Evolutionary conservation across 2,888 invertebrate genomes (phyloP).

Genomic region (Holacanthella duospinosa): DNA sequence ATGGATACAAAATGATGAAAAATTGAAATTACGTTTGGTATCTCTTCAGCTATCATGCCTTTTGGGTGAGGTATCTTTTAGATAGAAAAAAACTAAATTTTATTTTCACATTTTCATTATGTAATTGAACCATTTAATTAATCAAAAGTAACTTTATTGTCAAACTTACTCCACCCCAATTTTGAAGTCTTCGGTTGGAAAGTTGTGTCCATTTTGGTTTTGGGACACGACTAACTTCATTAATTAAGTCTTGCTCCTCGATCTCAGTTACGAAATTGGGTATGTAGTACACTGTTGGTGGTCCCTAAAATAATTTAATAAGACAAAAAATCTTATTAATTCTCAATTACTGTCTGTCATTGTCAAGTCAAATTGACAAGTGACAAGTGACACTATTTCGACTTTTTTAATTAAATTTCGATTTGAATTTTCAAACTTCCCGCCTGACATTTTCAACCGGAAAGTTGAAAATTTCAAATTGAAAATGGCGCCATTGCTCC

Average conservation of each 20-base stretch:
- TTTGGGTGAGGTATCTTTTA: conserved; percentile 64
- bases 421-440: too few species aligned
- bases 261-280: conserved; percentile 68
- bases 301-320: conserved; percentile 43
- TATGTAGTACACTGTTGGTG: conserved; percentile 64
- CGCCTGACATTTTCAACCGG: not conserved
- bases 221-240: conserved; percentile 65
- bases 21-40: conserved; percentile 56
- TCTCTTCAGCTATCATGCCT: conserved; percentile 81
- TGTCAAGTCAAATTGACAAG: too few species aligned
- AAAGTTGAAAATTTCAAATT: too few species aligned
- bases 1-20: too few species aligned
- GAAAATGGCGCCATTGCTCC: too few species aligned
- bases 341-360: not conserved
- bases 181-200: conserved; percentile 81
- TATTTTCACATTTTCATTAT: not conserved
- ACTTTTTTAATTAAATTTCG: too few species aligned
- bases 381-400: too few species aligned
- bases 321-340: not conserved
- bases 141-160: too few species aligned
- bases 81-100: not conserved
- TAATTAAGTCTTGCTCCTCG: conserved; percentile 62
- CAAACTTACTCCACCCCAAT: conserved; percentile 78
- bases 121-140: not conserved
- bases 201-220: conserved; percentile 94